Percentiles rank a stretch among this genome's conserved stretches.
These are phyloP conservation scores for Propithecus perrieri DNA, from an alignment of 2,797 vertebrate genomes.

Conservation along the genomic window DNA sequence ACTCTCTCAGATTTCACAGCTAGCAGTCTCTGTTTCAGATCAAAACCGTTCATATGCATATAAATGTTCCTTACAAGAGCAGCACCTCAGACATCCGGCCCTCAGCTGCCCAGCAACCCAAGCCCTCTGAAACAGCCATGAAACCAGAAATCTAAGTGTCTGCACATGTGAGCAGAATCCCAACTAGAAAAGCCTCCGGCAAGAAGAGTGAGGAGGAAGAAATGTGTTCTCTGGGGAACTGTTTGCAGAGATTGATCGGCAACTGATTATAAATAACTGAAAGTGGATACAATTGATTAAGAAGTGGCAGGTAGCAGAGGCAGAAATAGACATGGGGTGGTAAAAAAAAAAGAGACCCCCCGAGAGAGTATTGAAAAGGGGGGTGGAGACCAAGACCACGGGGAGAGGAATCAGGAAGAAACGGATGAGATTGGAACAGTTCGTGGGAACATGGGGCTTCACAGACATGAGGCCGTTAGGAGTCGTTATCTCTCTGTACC, in stretches of 20 bases:
- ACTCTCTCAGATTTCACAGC: constrained; percentile 35
- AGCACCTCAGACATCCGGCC: background rate
- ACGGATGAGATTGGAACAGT: background rate
- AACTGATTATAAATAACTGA: background rate
- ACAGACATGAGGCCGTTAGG: background rate
- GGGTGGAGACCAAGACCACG: background rate
- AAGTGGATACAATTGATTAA: background rate
- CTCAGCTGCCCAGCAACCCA: constrained; percentile 14
- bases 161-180: constrained; percentile 27
- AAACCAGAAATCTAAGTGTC: constrained; percentile 18
- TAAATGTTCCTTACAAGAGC: background rate
- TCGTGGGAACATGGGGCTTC: background rate
- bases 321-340: background rate
- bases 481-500: background rate
- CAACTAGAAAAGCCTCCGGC: background rate
- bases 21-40: background rate
- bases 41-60: background rate
- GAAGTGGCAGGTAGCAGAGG: background rate
- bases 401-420: background rate
- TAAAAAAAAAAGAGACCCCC: background rate
- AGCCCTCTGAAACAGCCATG: background rate
- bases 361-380: background rate
- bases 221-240: background rate
- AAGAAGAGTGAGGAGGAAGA: background rate
- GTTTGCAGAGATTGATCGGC: background rate